These are phyloP conservation scores for Alcedo quadribrachys DNA, from an alignment of 2,797 vertebrate genomes.

Conservation along the genomic window DNA sequence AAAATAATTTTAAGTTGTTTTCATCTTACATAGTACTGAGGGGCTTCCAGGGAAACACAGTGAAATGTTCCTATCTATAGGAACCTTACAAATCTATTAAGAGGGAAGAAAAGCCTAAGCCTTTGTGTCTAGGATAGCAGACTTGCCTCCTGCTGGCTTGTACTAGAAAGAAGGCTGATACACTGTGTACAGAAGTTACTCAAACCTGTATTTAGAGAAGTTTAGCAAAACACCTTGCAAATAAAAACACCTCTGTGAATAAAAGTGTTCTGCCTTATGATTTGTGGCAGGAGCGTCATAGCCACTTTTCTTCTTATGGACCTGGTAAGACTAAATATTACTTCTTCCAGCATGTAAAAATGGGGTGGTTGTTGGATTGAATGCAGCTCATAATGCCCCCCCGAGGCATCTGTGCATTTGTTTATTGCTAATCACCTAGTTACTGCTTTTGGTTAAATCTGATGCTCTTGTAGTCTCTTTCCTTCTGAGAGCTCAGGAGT, in stretches of 20 bases:
- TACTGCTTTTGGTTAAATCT: background rate
- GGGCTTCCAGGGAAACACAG: background rate
- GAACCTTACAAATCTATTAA: no score
- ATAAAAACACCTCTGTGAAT: background rate
- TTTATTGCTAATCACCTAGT: background rate
- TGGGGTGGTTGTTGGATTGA: background rate
- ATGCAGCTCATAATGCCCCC: accelerated
- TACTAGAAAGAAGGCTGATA: background rate
- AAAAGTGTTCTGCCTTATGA: background rate
- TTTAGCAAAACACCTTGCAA: background rate
- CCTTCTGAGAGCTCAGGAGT: background rate
- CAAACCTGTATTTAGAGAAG: background rate
- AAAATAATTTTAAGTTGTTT: background rate
- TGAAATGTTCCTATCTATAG: background rate
- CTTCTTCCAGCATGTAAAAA: background rate
- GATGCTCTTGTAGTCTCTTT: background rate
- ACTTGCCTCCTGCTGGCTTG: background rate
- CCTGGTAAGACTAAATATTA: background rate
- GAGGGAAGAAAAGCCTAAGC: background rate
- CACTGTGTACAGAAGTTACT: background rate
- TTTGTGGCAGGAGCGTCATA: background rate
- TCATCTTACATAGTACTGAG: background rate
- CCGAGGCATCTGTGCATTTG: background rate
- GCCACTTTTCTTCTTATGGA: background rate
- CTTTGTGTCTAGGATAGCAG: background rate